Percentiles rank a stretch among this genome's conserved stretches.
Evolutionary conservation across 2,888 invertebrate genomes (phyloP).

Genomic region (Cremastobaeus sp.): DNA sequence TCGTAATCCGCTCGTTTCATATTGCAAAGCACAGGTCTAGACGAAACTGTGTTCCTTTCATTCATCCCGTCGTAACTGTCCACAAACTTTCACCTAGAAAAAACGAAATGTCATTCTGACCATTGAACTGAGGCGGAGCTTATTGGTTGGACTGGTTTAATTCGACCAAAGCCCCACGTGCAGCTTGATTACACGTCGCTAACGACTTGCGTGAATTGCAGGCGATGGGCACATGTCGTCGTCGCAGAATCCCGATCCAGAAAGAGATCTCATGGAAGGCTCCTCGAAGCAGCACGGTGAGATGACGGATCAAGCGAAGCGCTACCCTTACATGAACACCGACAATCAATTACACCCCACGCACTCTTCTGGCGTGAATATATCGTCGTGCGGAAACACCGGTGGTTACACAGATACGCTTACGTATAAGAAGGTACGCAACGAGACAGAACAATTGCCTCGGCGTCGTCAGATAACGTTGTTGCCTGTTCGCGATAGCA

Average conservation of each 20-base stretch:
- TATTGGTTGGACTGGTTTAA: too few relatives aligned
- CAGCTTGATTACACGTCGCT: slow-evolving; percentile 13
- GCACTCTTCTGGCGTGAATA: slow-evolving; percentile 72
- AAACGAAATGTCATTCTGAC: too few relatives aligned
- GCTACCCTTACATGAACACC: slow-evolving; percentile 75
- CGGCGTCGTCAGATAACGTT: slow-evolving; percentile 17
- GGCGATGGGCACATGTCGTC: slow-evolving; percentile 75
- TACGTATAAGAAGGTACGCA: slow-evolving; percentile 74
- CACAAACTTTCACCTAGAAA: too few relatives aligned
- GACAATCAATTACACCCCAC: slow-evolving; percentile 74
- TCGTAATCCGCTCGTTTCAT: too few relatives aligned
- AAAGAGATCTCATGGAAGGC: slow-evolving; percentile 76
- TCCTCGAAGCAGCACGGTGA: slow-evolving; percentile 73
- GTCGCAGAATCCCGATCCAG: slow-evolving; percentile 74
- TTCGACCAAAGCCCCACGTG: too few relatives aligned
- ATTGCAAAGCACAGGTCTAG: too few relatives aligned
- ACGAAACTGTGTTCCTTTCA: too few relatives aligned
- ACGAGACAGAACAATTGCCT: slow-evolving; percentile 43
- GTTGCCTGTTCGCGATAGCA: slow-evolving; percentile 14
- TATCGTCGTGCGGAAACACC: slow-evolving; percentile 76
- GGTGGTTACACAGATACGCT: slow-evolving; percentile 75
- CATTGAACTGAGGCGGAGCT: too few relatives aligned
- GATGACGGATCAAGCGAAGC: slow-evolving; percentile 75
- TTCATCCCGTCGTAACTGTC: too few relatives aligned
- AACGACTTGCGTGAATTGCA: slow-evolving; percentile 56